Conservation (phyloP, 2,797 vertebrate species). For the Argya squamiceps region DNA sequence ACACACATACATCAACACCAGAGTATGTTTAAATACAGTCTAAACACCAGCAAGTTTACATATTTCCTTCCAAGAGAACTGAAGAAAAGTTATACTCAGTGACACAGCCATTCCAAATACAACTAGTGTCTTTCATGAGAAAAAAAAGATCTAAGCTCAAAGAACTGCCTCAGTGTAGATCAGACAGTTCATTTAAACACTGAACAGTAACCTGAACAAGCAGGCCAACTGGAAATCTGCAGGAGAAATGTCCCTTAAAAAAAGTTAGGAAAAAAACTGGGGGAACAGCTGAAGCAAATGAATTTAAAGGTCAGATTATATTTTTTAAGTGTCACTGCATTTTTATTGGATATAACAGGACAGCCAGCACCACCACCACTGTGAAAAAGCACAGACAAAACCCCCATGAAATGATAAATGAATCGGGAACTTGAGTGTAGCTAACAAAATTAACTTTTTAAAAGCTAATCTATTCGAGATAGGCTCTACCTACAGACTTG, state of each 20-base stretch:
- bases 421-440: neutral
- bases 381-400: neutral
- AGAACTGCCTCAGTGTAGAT: neutral
- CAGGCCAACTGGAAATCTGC: neutral
- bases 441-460: neutral
- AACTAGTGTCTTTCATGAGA: neutral
- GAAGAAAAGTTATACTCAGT: neutral
- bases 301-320: neutral
- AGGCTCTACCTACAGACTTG: neutral
- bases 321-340: neutral
- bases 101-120: neutral
- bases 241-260: neutral
- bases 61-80: neutral
- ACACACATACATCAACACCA: too few relatives aligned
- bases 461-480: neutral
- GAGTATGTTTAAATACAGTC: neutral
- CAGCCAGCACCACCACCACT: neutral
- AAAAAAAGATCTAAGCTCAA: neutral
- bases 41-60: neutral
- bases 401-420: neutral
- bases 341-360: neutral
- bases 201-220: neutral
- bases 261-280: neutral
- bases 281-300: neutral
- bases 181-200: neutral